Evolutionary conservation across 2,113 vertebrate genomes (phyloP).

Genomic region (Pollachius pollachius): DNA sequence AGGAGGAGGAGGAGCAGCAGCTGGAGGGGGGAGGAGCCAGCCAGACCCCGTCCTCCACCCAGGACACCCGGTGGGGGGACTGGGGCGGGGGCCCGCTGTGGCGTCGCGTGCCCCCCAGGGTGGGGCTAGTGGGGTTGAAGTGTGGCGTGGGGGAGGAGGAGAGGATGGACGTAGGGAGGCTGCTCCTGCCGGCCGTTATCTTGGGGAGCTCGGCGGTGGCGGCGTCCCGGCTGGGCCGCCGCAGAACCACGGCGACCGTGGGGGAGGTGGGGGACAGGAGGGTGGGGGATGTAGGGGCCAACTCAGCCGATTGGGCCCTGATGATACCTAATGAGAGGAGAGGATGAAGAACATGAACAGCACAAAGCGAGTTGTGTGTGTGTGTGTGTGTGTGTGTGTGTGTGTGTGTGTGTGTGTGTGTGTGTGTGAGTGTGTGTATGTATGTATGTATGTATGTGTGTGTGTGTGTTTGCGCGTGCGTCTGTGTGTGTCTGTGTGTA

Average conservation of each 20-base stretch:
- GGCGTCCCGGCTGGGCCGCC: slow-evolving; percentile 47
- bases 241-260: slow-evolving; percentile 53
- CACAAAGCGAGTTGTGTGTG: neutral
- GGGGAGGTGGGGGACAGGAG: slow-evolving; percentile 1
- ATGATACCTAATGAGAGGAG: slow-evolving; percentile 34
- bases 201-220: neutral
- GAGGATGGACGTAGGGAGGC: slow-evolving; percentile 10
- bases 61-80: slow-evolving; percentile 80
- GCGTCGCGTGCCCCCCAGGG: slow-evolving; percentile 21
- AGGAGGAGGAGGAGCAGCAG: slow-evolving; percentile 20
- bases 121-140: too few relatives aligned
- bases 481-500: neutral
- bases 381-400: too few relatives aligned
- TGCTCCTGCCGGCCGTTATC: slow-evolving; percentile 13
- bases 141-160: too few relatives aligned
- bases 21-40: slow-evolving; percentile 21
- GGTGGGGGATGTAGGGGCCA: neutral
- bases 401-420: too few relatives aligned
- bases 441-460: too few relatives aligned
- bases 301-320: slow-evolving; percentile 50
- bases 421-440: too few relatives aligned
- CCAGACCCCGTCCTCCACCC: slow-evolving; percentile 78
- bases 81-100: slow-evolving; percentile 40
- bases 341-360: too few relatives aligned
- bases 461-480: too few relatives aligned